Evolutionary conservation across 1,140 invertebrate species (phyloP), one percentile per base, ranked within the genome.

Genomic region (Solen grandis): DNA sequence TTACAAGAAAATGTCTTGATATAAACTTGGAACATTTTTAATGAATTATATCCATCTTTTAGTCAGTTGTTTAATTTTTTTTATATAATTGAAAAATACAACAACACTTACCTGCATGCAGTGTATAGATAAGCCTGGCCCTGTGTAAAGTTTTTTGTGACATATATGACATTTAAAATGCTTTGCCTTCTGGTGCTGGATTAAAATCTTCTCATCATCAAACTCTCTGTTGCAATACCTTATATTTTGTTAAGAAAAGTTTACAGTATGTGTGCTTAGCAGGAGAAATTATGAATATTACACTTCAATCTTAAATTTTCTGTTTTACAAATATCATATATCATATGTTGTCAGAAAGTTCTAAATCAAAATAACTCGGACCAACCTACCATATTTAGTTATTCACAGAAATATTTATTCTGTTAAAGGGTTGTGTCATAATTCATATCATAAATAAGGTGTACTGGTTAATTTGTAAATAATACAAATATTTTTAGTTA

Each of bases 91-190:
- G n/a, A n/a, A n/a, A n/a, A n/a, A n/a, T n/a, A n/a, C n/a, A n/a
- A n/a, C n/a, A n/a, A n/a, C 19, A 46, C 93, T 92, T 94, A 97
- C 96, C 95, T 99, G 99, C 97, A 99, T 99, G 93, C 99, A 99
- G 93, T 99, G 99, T 94, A 99, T 99, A 84, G 98, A 98, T 63
- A 99, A 93, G 5, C 93, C 93, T 79, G 98, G 98, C 57, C 98
- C 98, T 59, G 99, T 99, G 91, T 99, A 99, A 76, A 99, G 93
- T 93, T 99, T 99, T 93, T 99, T 99, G 93, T 99, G 98, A 94
- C 99, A 99, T 92, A 99, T 98, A 92, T 99, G 98, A 94, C 99
- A 99, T 94, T 99, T 99, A 90, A 99, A 99, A 94, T 99, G 99
- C 93, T 99, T 99, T 25, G 99, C 99, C 93, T 99, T 99, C 92